Base-by-base conservation (phyloP, 2,888 invertebrate genomes). In the Sarcophaga rosellei region DNA sequence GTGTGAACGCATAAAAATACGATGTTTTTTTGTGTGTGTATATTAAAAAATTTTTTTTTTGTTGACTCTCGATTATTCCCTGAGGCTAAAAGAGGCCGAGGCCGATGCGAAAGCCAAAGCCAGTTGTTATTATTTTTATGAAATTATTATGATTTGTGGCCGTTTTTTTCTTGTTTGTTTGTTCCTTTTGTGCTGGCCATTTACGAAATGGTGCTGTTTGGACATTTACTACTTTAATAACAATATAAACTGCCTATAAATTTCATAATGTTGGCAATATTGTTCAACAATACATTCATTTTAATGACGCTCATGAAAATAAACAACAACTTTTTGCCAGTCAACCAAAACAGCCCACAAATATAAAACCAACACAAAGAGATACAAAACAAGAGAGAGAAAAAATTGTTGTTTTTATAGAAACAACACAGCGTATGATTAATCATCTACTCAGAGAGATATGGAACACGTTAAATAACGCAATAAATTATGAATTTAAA, bases 111-210 rank as follows among this genome's bases (percentile, higher is more conserved):
- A 35, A 35, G 35, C 35, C 35, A 35, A 35, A 35, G 66, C 62
- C 62, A 78, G 20, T 78, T 78, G 15, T 76, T 72, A 8, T 59
- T 70, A 69, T 75, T 75, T 57, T 53, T 25, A 47, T 62, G n/a
- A 68, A 82, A 69, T 76, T 63, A 73, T 85, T 79, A 86, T 86
- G 76, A 82, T 79, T 86, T 79, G 79, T 80, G 72, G 76, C 61
- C 63, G 65, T 53, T 65, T 53, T 53, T 72, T 63, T 57, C 44
- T 76, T 44, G 35, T 35, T 35, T 8, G 35, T 35, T 35, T 35
- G 8, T 35, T 35, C 8, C 35, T 53, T 17, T 53, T 17, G 12
- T 53, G 65, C 65, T 53, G 62, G 63, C 23, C n/a, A 23, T 72
- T 53, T 15, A 53, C 15, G 53, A 53, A 53, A 53, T 70, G 8